Evolutionary conservation across 2,888 invertebrate genomes (phyloP), one percentile per base, ranked within the genome.

Genomic region (Dorcus parallelipipedus): DNA sequence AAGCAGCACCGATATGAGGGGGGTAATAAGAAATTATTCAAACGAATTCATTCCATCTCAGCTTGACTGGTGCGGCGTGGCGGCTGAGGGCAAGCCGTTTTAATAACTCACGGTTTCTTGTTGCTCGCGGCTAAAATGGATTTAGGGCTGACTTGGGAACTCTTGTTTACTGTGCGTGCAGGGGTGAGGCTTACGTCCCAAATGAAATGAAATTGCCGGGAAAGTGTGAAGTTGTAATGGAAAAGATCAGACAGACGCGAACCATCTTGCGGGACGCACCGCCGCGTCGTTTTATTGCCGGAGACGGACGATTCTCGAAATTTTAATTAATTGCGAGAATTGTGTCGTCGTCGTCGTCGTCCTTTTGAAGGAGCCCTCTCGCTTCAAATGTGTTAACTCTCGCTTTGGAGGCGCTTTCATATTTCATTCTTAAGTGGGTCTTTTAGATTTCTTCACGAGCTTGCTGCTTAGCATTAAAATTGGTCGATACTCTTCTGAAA

Each of bases 91-190:
- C 20, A 47, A 39, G 23, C 61, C 67, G 62, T 69, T 71, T 70
- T 71, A 71, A 70, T 71, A 71, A 71, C 69, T 69, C 66, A 67
- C 64, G 61, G 63, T 69, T 68, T 66, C 67, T 67, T 66, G 68
- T 67, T 67, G 68, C 69, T 67, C 58, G 57, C 58, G 62, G 66
- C 64, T 57, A 63, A 67, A 70, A 69, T 69, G 69, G 69, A 71
- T 71, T 71, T 71, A 71, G 66, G 66, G 69, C 66, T 64, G 68
- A 66, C 69, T 70, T 62, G 70, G 71, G 69, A 70, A 58, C 69
- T 63, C 67, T 68, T 70, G 70, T 70, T 70, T 70, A 68, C 69
- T 64, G 65, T 64, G 67, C 68, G 68, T 64, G 65, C 62, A 63
- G 49, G 59, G 58, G 60, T 60, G 38, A 43, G 52, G 43, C 51